Conservation (phyloP, 2,113 vertebrate genomes). For the Xenopus laevis region DNA sequence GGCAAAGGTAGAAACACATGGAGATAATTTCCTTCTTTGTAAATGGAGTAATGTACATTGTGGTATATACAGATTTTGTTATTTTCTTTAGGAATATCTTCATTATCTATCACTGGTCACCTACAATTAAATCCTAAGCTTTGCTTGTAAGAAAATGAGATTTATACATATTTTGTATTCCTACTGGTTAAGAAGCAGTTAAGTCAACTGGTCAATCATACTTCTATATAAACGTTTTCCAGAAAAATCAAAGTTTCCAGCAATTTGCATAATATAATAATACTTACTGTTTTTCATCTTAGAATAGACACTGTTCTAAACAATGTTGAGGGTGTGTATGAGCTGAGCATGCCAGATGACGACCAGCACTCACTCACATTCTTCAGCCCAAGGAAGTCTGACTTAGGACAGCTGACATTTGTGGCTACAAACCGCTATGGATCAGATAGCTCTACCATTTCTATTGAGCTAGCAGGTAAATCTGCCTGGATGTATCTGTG, state of each 20-base stretch:
- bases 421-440: conserved; percentile 82
- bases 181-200: too few relatives aligned
- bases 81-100: too few relatives aligned
- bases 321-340: conserved; percentile 67
- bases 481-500: background rate
- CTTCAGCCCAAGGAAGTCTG: conserved; percentile 67
- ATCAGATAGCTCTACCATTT: conserved; percentile 74
- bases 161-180: too few relatives aligned
- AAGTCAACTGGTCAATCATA: too few relatives aligned
- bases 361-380: conserved; percentile 85
- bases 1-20: conserved; percentile 76
- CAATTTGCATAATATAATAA: too few relatives aligned
- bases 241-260: too few relatives aligned
- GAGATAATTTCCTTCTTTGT: background rate
- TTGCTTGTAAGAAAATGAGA: too few relatives aligned
- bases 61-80: too few relatives aligned
- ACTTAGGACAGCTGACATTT: conserved; percentile 75
- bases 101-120: too few relatives aligned
- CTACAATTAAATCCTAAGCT: too few relatives aligned
- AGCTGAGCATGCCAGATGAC: conserved; percentile 85
- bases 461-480: conserved; percentile 80
- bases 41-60: background rate
- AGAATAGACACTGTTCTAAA: conserved; percentile 72
- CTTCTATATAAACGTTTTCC: too few relatives aligned
- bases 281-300: conserved; percentile 21